Base-by-base conservation (phyloP, 2,888 invertebrate genomes). In the Petrolisthes cinctipes region DNA sequence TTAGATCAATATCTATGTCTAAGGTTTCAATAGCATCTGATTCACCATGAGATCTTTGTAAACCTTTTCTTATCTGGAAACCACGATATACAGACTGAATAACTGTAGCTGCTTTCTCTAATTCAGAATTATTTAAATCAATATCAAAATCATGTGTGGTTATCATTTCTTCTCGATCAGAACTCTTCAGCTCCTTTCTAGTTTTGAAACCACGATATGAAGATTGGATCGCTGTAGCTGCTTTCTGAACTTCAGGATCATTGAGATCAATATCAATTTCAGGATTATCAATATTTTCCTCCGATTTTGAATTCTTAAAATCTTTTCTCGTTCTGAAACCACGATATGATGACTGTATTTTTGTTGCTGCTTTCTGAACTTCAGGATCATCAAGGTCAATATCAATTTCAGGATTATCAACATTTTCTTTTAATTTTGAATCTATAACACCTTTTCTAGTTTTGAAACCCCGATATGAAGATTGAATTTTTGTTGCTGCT, bases 401-500 rank as follows among this genome's bases (percentile, higher is more conserved):
- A 37, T 37, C 37, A 37, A 37, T 37, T 37, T 37, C 37, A 37
- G 37, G 37, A 37, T 37, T 37, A 37, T 37, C 37, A 37, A 37
- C 2, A 37, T 37, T 37, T 37, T 37, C 71, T 6, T 71, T 3
- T 71, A 1, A 14, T 71, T 71, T 71, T 11, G 20, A 71, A n/a
- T 71, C 71, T 3, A 3, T 54, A 1, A 56, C 2, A 7, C 4
- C 11, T 20, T 80, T 57, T 53, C 80, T 53, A 2, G 80, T 56
- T 66, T 20, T 82, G 51, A 37, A 82, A 14, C 66, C 66, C 0
- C 82, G 82, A 23, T 61, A 82, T 14, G 37, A 37, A 20, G 66
- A 37, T 23, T 82, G 82, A 11, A 82, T 82, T 17, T 61, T 23
- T n/a, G 82, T 82, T 0, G 82, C 82, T 82, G 82, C 82, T 61